Base-by-base conservation (phyloP, 2,113 vertebrate species). In the Calypte anna region DNA sequence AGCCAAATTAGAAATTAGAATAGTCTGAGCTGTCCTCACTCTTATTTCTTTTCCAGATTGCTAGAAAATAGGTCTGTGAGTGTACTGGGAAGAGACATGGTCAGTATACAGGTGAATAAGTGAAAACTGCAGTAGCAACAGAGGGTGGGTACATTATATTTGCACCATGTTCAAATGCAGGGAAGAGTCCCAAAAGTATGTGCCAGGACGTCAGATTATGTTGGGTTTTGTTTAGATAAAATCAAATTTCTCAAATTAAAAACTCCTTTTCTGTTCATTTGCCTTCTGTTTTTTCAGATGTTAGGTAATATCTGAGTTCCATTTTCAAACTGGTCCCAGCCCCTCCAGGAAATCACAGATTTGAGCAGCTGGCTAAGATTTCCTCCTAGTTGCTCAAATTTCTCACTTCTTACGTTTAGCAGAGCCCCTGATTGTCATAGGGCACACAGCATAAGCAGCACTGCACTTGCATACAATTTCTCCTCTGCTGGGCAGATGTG, bases 361-460 rank as follows among this genome's bases (percentile, higher is more conserved):
- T 33, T 50, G 48, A n/a, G 61, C 43, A 67, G 30, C 13, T 31
- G 30, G 18, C 7, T 3, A 8, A 58, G 7, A 27, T 20, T 48
- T 11, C 27, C 13, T 25, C 12, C 16, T 30, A 22, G 31, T 30
- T 27, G 13, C 54, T 77, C n/a, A 33, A 4, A 15, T 63, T 44
- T 85, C 28, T 30, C 3, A 13, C 9, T 63, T 7, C 15, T 27
- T 44, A 31, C 24, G 38, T 28, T 58, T 44, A 85, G 31, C 15
- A 74, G 33, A 85, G 40, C 27, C 25, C 21, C 10, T 1, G 2
- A 10, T 31, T 63, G 27, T 21, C 4, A 3, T 10, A 17, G 30
- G 17, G 31, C 38, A 21, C 54, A 27, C 2, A 0, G 25, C 4
- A 0, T 27, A 24, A 78, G 70, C 44, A 77, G 50, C 1, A 2